Percentiles rank a stretch among this genome's conserved stretches.
phyloP scores from a whole-genome alignment of 2,888 invertebrate genomes.

The Tachina grossa region DNA sequence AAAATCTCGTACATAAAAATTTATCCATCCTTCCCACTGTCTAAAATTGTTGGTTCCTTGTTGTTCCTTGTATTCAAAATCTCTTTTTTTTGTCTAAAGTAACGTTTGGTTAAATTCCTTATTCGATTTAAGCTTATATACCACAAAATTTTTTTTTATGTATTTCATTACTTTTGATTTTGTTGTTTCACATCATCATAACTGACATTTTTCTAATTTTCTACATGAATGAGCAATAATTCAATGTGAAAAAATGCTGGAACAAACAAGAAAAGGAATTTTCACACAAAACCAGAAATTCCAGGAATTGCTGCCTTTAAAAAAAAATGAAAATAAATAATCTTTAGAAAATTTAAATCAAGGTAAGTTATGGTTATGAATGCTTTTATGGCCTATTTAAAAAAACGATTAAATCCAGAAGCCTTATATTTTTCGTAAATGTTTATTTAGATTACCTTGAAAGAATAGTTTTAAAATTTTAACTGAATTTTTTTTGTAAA shows the following conservation, averaged over 20 bases:
- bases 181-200: slow-evolving; percentile 51
- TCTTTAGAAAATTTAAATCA: slow-evolving; percentile 4
- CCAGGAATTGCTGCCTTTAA: background rate
- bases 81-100: background rate
- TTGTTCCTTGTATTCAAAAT: too few species aligned
- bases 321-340: background rate
- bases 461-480: too few species aligned
- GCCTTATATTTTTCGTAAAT: too few species aligned
- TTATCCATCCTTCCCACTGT: too few species aligned
- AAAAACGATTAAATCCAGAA: background rate
- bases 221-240: slow-evolving; percentile 76
- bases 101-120: background rate
- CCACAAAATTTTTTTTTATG: background rate
- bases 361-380: background rate
- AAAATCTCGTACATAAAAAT: too few species aligned
- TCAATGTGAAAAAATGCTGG: slow-evolving; percentile 22
- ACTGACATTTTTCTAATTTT: slow-evolving; percentile 80
- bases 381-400: background rate
- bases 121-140: background rate
- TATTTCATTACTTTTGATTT: slow-evolving; percentile 52
- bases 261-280: background rate
- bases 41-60: too few species aligned
- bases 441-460: too few species aligned
- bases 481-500: too few species aligned
- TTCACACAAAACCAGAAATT: background rate